phyloP scores from a whole-genome alignment of 2,113 vertebrate species.

The Cranoglanis bouderius region DNA sequence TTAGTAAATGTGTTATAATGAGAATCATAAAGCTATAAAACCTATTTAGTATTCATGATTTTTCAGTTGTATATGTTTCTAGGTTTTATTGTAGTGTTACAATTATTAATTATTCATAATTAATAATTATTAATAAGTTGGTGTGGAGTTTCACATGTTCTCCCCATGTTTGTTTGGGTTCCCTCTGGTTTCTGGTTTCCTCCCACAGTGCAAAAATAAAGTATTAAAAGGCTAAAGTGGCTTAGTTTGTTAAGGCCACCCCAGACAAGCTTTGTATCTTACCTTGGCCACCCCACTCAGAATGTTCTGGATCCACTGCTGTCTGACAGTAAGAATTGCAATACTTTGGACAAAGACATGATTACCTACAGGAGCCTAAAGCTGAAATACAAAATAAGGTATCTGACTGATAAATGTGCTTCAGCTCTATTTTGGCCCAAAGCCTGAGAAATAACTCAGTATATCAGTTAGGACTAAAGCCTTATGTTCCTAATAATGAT shows the following conservation, averaged over 20 bases:
- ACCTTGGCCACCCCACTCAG: background rate
- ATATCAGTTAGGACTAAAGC: background rate
- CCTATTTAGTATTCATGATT: background rate
- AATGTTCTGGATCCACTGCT: background rate
- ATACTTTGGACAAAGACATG: background rate
- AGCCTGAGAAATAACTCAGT: background rate
- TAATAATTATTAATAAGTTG: background rate
- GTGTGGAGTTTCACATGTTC: background rate
- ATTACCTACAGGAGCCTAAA: background rate
- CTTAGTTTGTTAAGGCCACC: background rate
- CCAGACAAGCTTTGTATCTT: background rate
- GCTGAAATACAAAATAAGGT: background rate
- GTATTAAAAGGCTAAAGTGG: background rate
- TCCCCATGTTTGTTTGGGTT: background rate
- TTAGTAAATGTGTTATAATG: background rate
- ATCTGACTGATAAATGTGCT: background rate
- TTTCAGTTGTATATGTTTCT: too few relatives aligned
- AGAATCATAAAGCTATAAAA: background rate
- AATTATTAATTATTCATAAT: too few relatives aligned
- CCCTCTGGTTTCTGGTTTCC: background rate
- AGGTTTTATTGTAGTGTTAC: background rate
- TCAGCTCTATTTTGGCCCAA: background rate
- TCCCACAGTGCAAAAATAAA: background rate
- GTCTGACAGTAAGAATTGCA: background rate
- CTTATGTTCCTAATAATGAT: constrained; percentile 23